Evolutionary conservation across 2,888 invertebrate genomes (phyloP), one percentile per base, ranked within the genome.

Genomic region (Noctua pronuba): DNA sequence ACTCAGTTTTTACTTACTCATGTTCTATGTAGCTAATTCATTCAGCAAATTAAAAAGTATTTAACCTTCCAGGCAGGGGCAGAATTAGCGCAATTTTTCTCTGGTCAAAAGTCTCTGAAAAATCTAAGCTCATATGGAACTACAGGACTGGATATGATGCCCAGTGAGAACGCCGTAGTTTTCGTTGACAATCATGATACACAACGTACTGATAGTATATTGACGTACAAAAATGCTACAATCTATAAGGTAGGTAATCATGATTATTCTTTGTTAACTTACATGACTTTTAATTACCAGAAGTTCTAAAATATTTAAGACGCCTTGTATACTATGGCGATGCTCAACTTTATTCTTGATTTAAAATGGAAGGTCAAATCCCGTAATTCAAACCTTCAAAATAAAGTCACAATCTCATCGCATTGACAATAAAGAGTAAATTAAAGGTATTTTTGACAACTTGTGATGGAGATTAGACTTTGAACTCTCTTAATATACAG

Each of bases 141-240:
- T 31, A 92, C 94, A 75, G 89, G 83, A 24, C 95, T 96, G 95
- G 94, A 92, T 24, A 88, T 98, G 71, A 89, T 97, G 16, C 96
- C 97, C 0, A 97, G 97, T 2, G 92, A 94, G 0, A 96, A 97
- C 72, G 98, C 98, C 0, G 89, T 99, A 0, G 97, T 98, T 13
- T 99, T 99, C 90, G 97, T 99, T 35, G 99, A 99, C 91, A 99
- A 99, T 93, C 99, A 99, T 89, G 99, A 99, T 91, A 98, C 98
- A 75, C 99, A 99, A 92, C 96, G 99, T 73, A 97, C 16, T 44
- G 21, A 97, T 28, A 97, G 97, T 75, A 97, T 98, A 28, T 94
- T 98, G 58, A 98, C 97, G 31, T 97, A 98, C 92, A 98, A 98
- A 91, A 94, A 97, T n/a, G 79, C 98, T 0, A 97, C 97, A 88